Evolutionary conservation across 2,888 invertebrate species (phyloP).

Genomic region (Cistogaster globosa): DNA sequence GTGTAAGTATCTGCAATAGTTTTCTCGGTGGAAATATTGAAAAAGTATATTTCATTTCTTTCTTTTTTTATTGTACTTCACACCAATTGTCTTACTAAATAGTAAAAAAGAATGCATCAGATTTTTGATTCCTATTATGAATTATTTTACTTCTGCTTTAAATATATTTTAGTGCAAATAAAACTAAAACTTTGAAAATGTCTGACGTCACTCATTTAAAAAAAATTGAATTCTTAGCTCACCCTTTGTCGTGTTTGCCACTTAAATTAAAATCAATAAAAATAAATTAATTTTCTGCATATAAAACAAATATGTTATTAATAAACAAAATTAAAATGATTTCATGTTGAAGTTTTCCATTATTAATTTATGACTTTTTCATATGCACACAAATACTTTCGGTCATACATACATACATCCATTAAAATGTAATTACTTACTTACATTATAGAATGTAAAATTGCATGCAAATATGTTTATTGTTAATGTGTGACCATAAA

Average conservation of each 20-base stretch:
- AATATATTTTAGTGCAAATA: no score
- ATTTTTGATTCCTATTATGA: no score
- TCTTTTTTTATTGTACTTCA: no score
- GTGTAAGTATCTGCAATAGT: no score
- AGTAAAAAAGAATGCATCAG: no score
- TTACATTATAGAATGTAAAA: slow-evolving; percentile 18
- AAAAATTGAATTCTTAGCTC: neutral
- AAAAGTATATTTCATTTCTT: no score
- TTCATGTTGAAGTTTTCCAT: slow-evolving; percentile 11
- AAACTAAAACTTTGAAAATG: no score
- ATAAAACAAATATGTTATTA: slow-evolving; percentile 27
- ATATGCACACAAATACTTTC: neutral
- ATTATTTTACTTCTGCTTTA: no score
- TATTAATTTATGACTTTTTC: slow-evolving; percentile 7
- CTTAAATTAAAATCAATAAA: neutral
- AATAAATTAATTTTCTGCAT: slow-evolving; percentile 9
- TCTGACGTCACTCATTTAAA: no score
- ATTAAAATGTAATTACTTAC: slow-evolving; percentile 18
- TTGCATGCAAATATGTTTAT: neutral
- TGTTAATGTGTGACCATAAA: neutral
- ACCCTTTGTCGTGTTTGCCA: neutral
- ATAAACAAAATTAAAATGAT: slow-evolving; percentile 50
- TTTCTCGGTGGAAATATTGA: no score
- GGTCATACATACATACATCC: no score
- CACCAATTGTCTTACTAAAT: no score